Base-by-base conservation (phyloP, 2,113 vertebrate species). In the Mesocricetus auratus region DNA sequence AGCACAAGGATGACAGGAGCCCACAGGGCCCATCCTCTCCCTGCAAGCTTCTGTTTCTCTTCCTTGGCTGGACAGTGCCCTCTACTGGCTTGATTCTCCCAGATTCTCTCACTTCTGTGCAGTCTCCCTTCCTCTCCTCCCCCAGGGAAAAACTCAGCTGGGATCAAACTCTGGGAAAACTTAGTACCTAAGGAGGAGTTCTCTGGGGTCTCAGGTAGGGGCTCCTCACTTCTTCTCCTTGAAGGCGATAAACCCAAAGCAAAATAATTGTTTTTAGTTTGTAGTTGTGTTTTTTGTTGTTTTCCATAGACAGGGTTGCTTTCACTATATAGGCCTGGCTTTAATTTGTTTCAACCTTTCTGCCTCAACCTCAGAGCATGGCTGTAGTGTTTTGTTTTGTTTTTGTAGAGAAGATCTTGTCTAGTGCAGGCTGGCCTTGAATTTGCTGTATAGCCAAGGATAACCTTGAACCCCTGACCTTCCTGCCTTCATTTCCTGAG, bases 151-250 rank as follows among this genome's bases (percentile, higher is more conserved):
- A 77, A 39, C n/a, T 66, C 79, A 88, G 56, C 39, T 62, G 22
- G 42, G n/a, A 79, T 91, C 47, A 68, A 91, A 71, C 21, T 75
- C 86, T 66, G 68, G 92, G 33, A 74, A 82, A 78, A 68, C 31
- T 81, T 42, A n/a, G n/a, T 45, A 11, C 21, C 71, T 2, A n/a
- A 17, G 62, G 68, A 79, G 2, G 62, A 71, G 17, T 39, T 95
- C 58, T 21, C 21, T 71, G 24, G 88, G 60, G 53, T 56, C 31
- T 77, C 68, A 19, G 47, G 13, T 36, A 42, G 74, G 39, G 24
- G 3, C 42, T 71, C 86, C 75, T 87, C 42, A 39, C 56, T 88
- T 60, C 33, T 86, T 58, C 66, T 89, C 13, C 42, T 66, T 39
- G 75, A 77, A 56, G 42, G 50, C 90, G 53, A 58, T 64, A 31